phyloP scores from a whole-genome alignment of 2,113 vertebrate species.

The Zonotrichia leucophrys region DNA sequence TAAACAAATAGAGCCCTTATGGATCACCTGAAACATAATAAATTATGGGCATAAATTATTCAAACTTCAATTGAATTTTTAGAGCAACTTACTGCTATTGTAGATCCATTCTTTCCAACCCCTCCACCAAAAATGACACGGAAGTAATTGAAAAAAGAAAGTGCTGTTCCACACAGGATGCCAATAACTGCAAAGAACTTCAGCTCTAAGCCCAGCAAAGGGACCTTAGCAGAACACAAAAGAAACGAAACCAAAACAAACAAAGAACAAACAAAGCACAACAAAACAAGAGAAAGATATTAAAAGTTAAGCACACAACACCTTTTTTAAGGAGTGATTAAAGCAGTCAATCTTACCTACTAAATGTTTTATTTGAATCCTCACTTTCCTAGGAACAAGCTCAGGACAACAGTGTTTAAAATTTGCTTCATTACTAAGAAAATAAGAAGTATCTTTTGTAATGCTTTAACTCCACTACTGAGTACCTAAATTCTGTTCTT shows the following conservation, averaged over 20 bases:
- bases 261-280: neutral
- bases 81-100: conserved; percentile 87
- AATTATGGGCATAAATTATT: neutral
- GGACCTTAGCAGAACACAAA: conserved; percentile 74
- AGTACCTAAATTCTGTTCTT: neutral
- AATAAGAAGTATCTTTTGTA: neutral
- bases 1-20: neutral
- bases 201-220: conserved; percentile 82
- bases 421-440: neutral
- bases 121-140: conserved; percentile 91
- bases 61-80: neutral
- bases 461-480: neutral
- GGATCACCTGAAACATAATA: neutral
- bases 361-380: neutral
- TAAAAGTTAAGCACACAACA: neutral
- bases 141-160: conserved; percentile 93
- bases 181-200: conserved; percentile 85
- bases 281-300: neutral
- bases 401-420: neutral
- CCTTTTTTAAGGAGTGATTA: neutral
- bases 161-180: conserved; percentile 85
- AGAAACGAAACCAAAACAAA: neutral
- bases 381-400: neutral
- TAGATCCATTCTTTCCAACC: conserved; percentile 96
- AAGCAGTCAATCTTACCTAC: neutral